These are phyloP conservation scores for Heliornis fulica DNA, from an alignment of 2,113 vertebrate genomes.

Conservation along the genomic window DNA sequence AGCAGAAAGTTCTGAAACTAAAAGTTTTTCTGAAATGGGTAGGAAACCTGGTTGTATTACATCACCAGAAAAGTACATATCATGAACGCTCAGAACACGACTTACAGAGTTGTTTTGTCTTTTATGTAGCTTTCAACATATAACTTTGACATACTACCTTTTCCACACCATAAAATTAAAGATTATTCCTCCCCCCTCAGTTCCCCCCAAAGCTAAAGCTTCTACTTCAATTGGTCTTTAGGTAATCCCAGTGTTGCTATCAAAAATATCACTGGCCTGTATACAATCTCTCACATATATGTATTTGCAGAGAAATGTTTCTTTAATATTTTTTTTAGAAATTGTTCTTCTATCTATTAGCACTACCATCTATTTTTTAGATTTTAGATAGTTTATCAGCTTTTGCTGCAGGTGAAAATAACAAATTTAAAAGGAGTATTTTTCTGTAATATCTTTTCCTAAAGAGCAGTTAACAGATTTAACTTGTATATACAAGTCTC, in stretches of 20 bases:
- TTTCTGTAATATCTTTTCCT: neutral
- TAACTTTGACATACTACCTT: neutral
- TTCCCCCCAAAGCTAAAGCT: too few relatives aligned
- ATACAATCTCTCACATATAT: neutral
- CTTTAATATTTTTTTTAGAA: neutral
- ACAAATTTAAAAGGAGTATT: neutral
- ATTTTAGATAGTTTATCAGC: neutral
- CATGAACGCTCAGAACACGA: neutral
- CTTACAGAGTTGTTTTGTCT: neutral
- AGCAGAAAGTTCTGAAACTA: neutral
- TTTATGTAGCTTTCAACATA: neutral
- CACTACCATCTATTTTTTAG: neutral
- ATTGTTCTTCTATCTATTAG: neutral
- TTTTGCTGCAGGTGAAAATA: neutral
- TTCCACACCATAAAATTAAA: neutral
- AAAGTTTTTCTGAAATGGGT: neutral
- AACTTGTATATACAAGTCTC: neutral
- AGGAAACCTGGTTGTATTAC: neutral
- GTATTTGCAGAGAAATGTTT: neutral
- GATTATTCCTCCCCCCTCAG: too few relatives aligned
- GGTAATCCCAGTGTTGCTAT: neutral
- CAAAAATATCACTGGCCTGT: neutral
- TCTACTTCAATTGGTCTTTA: neutral
- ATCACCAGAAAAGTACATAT: neutral
- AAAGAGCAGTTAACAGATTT: neutral